Conservation (phyloP, 2,888 invertebrate species). For the Nezara viridula region DNA sequence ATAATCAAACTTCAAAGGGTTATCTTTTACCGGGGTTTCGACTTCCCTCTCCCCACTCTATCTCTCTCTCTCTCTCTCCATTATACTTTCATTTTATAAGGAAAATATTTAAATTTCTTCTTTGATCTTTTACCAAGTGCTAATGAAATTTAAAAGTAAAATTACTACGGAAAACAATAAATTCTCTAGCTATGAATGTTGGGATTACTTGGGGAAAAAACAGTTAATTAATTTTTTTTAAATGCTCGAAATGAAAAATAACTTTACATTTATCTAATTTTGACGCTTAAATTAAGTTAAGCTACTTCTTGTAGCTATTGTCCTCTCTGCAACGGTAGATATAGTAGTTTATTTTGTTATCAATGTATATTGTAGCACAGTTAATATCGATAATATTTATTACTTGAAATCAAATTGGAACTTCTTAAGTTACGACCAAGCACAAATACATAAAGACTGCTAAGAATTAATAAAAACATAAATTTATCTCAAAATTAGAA, state of each 20-base stretch:
- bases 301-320: too few relatives aligned
- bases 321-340: too few relatives aligned
- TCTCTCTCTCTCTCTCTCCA: not conserved
- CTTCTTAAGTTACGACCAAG: too few relatives aligned
- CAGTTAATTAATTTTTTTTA: too few relatives aligned
- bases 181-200: not conserved
- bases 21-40: not conserved
- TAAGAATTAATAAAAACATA: too few relatives aligned
- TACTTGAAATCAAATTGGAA: too few relatives aligned
- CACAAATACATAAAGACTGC: too few relatives aligned
- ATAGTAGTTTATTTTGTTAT: too few relatives aligned
- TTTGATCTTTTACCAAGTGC: constrained; percentile 8
- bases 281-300: not conserved
- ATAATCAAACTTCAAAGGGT: constrained; percentile 43
- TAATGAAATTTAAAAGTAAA: constrained; percentile 49
- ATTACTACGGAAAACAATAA: not conserved
- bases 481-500: too few relatives aligned
- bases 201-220: too few relatives aligned
- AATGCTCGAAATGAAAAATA: not conserved
- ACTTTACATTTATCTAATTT: not conserved
- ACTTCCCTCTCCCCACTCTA: not conserved
- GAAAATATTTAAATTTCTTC: constrained; percentile 45
- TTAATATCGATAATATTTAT: too few relatives aligned
- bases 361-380: too few relatives aligned
- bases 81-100: constrained; percentile 44